Evolutionary conservation across 2,888 invertebrate species (phyloP).

Genomic region (Acleris laterana): DNA sequence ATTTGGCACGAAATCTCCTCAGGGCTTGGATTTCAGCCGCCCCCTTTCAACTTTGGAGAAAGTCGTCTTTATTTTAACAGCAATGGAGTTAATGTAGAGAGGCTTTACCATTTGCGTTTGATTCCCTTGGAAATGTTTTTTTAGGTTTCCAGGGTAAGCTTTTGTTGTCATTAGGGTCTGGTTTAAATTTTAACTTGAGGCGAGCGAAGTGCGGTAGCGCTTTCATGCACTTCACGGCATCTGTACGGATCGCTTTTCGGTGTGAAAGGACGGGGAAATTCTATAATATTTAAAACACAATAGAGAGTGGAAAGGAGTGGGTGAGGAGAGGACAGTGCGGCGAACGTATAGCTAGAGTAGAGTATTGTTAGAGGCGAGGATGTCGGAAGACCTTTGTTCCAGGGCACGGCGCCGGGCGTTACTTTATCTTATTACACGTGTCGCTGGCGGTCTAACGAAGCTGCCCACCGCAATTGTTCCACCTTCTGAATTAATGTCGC

Average conservation of each 20-base stretch:
- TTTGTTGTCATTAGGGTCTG: slow-evolving; percentile 40
- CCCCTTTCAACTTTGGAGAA: slow-evolving; percentile 42
- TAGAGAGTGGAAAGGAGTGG: slow-evolving; percentile 53
- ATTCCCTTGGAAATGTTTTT: slow-evolving; percentile 43
- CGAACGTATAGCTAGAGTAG: slow-evolving; percentile 46
- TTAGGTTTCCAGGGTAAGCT: slow-evolving; percentile 40
- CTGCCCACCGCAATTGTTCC: slow-evolving; percentile 68
- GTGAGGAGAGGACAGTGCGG: slow-evolving; percentile 53
- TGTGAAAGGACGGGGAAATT: slow-evolving; percentile 32
- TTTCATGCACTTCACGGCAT: slow-evolving; percentile 8
- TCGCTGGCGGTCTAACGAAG: slow-evolving; percentile 69
- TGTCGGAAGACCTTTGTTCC: slow-evolving; percentile 76
- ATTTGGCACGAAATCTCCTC: slow-evolving; percentile 57
- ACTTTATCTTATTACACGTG: slow-evolving; percentile 79
- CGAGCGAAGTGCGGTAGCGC: slow-evolving; percentile 23
- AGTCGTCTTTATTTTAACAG: slow-evolving; percentile 44
- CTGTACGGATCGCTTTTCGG: slow-evolving; percentile 21
- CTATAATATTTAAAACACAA: slow-evolving; percentile 42
- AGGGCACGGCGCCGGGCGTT: slow-evolving; percentile 51
- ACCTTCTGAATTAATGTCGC: slow-evolving; percentile 66
- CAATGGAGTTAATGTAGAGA: slow-evolving; percentile 40
- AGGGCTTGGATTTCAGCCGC: slow-evolving; percentile 53
- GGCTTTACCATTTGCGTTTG: slow-evolving; percentile 40
- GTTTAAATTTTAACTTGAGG: slow-evolving; percentile 34
- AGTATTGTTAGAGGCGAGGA: slow-evolving; percentile 61